Evolutionary conservation across 2,113 vertebrate species (phyloP), one percentile per base, ranked within the genome.

Genomic region (Lycocorax pyrrhopterus): DNA sequence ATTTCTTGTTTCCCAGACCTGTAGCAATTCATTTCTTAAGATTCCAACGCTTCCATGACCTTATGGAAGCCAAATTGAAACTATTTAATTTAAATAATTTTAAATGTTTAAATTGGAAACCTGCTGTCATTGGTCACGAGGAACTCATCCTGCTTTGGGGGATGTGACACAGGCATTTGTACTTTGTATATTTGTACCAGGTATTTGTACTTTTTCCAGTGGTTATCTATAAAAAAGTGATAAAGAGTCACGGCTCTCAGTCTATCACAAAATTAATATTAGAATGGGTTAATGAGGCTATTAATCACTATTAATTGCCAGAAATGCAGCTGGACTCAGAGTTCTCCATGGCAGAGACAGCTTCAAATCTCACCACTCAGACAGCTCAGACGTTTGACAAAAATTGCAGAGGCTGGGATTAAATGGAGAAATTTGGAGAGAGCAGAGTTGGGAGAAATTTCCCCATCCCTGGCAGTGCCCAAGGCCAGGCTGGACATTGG

Each of bases 11-110:
- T 20, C 46, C 43, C 58, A 53, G 58, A 43, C 37, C n/a, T 5
- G 2, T 0, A 51, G 16, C 4, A 1, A 63, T 15, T 25, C 3
- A 3, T 2, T 53, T 22, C 12, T 4, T 16, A 22, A 47, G 20
- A 16, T 35, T 39, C 56, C 12, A 47, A 12, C 20, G 21, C 13
- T 16, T 32, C 27, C 33, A 3, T 12, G 29, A 60, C 75, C 20
- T 53, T 17, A 53, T 1, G 16, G 56, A 47, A 86, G 60, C 7
- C 32, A 32, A 58, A 32, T 46, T 26, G 22, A 12, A 69, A n/a
- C 29, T 4, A 16, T 10, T 12, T 39, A 33, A 62, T 39, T 26
- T 20, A 9, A 26, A 33, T 58, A 2, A 23, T 73, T 68, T 74
- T 7, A 55, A 37, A n/a, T 30, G 32, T 59, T 59, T n/a, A 15